These are phyloP conservation scores for Lucilia cuprina DNA, from an alignment of 1,140 invertebrate species.

Conservation along the genomic window DNA sequence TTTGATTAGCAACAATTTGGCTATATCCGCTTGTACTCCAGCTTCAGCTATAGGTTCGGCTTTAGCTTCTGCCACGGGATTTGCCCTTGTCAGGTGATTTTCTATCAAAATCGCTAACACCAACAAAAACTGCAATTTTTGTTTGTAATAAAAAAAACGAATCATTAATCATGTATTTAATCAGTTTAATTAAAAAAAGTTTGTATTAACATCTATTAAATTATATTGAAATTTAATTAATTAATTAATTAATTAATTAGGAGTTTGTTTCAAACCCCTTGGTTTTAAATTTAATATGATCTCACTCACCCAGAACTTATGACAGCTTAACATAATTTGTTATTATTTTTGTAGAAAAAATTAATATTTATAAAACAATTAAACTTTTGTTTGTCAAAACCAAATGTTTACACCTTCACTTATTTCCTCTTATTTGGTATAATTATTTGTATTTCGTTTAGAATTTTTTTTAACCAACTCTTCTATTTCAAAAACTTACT, in stretches of 20 bases:
- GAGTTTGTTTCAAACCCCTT: not conserved
- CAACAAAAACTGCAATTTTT: not conserved
- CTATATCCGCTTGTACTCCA: not conserved
- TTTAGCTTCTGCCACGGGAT: not conserved
- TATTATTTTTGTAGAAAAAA: not conserved
- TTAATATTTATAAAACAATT: not conserved
- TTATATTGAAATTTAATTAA: not conserved
- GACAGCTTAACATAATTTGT: constrained; percentile 14
- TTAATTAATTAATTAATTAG: not conserved
- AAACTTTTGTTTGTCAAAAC: not conserved
- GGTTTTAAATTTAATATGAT: not conserved
- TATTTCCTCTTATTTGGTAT: not conserved
- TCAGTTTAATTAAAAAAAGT: not conserved
- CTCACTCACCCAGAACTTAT: constrained; percentile 47
- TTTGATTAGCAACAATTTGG: constrained; percentile 45
- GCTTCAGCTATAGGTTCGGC: not conserved
- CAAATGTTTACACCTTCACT: not conserved
- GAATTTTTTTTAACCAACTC: not conserved
- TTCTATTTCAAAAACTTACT: not conserved
- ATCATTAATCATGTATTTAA: not conserved
- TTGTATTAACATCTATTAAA: not conserved
- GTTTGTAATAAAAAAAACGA: not conserved
- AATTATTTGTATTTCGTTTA: not conserved
- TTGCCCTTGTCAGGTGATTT: constrained; percentile 8
- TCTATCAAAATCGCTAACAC: not conserved